Percentiles rank a stretch among this genome's conserved stretches.
phyloP scores from a whole-genome alignment of 1,140 invertebrate species.

The Pogonus chalceus region DNA sequence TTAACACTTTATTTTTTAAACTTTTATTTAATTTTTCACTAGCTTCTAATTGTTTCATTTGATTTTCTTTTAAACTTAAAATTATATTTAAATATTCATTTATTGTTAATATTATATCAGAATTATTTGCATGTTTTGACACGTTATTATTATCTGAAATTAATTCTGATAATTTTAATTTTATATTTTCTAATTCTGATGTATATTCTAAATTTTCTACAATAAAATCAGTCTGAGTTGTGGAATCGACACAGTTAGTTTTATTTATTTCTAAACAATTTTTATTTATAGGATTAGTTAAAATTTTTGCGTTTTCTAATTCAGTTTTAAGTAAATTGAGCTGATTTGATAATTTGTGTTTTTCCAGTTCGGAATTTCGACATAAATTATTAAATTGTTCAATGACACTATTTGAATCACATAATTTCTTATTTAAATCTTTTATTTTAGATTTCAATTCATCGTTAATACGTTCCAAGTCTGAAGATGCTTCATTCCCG shows the following conservation, averaged over 20 bases:
- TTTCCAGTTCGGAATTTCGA: slow-evolving; percentile 13
- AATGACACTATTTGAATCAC: background rate
- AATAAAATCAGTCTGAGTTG: background rate
- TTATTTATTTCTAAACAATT: background rate
- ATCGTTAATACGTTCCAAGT: background rate
- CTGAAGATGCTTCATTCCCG: background rate
- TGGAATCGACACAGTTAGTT: background rate
- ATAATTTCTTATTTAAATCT: background rate
- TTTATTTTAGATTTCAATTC: background rate
- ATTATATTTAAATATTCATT: background rate
- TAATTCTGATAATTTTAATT: background rate
- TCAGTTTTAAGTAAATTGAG: background rate
- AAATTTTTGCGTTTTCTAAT: background rate
- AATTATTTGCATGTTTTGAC: background rate
- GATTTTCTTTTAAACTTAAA: background rate
- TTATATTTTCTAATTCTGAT: background rate
- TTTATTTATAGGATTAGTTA: background rate
- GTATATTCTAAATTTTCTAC: background rate
- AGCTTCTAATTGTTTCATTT: background rate
- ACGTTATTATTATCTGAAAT: background rate
- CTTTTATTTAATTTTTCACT: background rate
- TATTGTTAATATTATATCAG: background rate
- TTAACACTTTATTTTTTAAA: background rate
- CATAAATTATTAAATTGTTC: slow-evolving; percentile 14
- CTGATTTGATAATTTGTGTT: background rate